Percentiles rank a stretch among this genome's conserved stretches.
These are phyloP conservation scores for Ganaspis sp. DNA, from an alignment of 1,140 invertebrate species.

Conservation along the genomic window DNA sequence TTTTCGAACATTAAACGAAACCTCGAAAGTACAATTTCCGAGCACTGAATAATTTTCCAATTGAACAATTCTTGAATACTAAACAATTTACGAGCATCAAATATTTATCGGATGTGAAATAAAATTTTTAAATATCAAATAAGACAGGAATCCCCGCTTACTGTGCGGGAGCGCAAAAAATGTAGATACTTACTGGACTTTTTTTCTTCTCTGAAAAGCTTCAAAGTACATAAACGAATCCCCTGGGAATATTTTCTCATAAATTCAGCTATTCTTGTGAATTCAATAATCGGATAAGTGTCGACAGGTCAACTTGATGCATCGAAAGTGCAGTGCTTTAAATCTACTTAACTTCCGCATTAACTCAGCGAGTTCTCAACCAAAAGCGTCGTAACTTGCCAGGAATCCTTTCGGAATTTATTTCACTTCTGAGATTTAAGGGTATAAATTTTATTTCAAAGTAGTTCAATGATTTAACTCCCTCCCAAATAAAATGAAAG, in stretches of 20 bases:
- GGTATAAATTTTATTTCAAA: slow-evolving; percentile 12
- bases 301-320: slow-evolving; percentile 12
- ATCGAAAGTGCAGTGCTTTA: slow-evolving; percentile 17
- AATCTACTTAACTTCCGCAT: slow-evolving; percentile 12
- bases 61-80: too few relatives aligned
- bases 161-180: too few relatives aligned
- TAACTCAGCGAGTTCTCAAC: neutral
- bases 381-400: neutral
- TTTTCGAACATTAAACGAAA: too few relatives aligned
- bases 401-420: neutral
- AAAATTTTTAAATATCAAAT: too few relatives aligned
- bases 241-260: neutral
- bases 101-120: too few relatives aligned
- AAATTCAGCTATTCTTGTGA: slow-evolving; percentile 5
- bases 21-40: too few relatives aligned
- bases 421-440: neutral
- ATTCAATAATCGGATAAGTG: slow-evolving; percentile 23
- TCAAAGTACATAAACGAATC: neutral
- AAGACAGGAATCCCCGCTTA: too few relatives aligned
- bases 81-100: too few relatives aligned
- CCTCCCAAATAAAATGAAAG: neutral
- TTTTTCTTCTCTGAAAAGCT: neutral
- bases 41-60: too few relatives aligned
- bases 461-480: neutral
- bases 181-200: too few relatives aligned